Evolutionary conservation across 2,888 invertebrate species (phyloP).

Genomic region (Lasioglossum oenotherae): DNA sequence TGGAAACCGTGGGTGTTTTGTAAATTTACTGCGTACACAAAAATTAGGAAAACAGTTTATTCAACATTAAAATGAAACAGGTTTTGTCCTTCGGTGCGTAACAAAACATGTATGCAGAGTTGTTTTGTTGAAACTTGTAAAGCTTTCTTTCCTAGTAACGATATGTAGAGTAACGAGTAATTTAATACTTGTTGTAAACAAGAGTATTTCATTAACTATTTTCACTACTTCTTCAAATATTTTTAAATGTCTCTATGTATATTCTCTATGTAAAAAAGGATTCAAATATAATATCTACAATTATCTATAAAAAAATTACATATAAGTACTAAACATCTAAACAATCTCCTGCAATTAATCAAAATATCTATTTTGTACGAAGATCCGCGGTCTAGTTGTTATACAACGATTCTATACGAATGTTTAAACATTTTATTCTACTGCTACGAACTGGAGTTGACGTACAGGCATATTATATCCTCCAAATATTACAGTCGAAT

Average conservation of each 20-base stretch:
- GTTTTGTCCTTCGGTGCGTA: not conserved
- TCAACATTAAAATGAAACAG: not conserved
- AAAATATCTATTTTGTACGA: not conserved
- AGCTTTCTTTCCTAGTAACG: not conserved
- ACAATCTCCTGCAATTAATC: too few species aligned
- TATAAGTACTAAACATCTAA: not conserved
- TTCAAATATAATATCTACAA: too few species aligned
- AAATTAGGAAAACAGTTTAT: not conserved
- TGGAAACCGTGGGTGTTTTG: not conserved
- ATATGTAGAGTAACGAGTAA: not conserved
- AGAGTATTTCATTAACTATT: too few species aligned
- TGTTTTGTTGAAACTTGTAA: not conserved
- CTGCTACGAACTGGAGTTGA: not conserved
- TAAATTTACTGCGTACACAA: not conserved
- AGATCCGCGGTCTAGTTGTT: not conserved
- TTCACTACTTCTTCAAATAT: too few species aligned
- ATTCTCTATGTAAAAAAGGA: too few species aligned
- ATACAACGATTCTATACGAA: not conserved
- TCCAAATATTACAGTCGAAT: constrained; percentile 10
- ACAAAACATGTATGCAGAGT: not conserved
- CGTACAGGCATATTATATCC: not conserved
- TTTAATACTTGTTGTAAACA: not conserved
- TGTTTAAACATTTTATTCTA: constrained; percentile 1
- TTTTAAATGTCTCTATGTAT: too few species aligned
- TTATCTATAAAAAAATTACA: not conserved